Conservation (phyloP, 2,113 vertebrate species). For the Atrichornis clamosus region DNA sequence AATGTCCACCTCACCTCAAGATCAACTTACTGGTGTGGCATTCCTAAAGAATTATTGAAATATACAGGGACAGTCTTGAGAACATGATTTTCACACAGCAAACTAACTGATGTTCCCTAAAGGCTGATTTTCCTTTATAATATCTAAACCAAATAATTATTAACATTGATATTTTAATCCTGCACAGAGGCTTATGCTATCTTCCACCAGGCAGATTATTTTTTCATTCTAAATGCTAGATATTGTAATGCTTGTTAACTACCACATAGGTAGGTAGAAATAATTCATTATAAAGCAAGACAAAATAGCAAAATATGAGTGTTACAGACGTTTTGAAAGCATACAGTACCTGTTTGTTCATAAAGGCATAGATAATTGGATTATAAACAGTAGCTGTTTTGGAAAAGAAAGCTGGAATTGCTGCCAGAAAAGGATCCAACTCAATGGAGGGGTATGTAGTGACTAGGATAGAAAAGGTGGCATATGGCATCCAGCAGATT, state of each 20-base stretch:
- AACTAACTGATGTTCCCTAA: background rate
- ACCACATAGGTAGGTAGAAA: background rate
- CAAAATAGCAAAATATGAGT: background rate
- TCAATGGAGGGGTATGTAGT: constrained; percentile 78
- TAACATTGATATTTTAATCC: background rate
- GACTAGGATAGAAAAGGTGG: constrained; percentile 81
- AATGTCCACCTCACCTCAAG: background rate
- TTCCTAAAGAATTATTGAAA: background rate
- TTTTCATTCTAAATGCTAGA: background rate
- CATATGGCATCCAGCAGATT: constrained; percentile 86
- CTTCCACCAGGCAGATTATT: background rate
- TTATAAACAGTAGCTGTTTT: constrained; percentile 90
- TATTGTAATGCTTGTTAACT: background rate
- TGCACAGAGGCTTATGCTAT: background rate
- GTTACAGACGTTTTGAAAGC: background rate
- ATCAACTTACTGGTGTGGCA: background rate
- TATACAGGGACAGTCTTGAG: background rate
- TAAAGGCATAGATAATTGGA: constrained; percentile 89
- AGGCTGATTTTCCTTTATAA: background rate
- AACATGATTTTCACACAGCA: background rate
- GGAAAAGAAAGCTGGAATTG: constrained; percentile 87
- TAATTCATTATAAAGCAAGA: background rate
- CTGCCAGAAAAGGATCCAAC: constrained; percentile 80
- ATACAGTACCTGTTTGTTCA: constrained; percentile 87
- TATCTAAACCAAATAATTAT: background rate